Percentiles rank a stretch among this genome's conserved stretches.
Conservation (phyloP, 2,797 vertebrate genomes). For the Acanthurus lineatus region DNA sequence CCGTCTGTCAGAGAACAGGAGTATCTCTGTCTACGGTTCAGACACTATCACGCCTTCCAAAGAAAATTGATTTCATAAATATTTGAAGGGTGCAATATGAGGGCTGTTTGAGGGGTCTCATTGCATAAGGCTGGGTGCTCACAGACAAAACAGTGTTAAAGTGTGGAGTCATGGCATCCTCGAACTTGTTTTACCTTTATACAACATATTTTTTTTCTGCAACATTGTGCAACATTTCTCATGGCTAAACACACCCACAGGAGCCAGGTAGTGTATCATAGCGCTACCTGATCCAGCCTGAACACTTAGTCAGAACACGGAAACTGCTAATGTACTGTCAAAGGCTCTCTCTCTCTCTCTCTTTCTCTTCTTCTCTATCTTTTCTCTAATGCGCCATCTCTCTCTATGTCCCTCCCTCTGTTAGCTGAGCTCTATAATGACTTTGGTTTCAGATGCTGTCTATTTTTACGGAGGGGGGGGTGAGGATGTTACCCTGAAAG, state of each 20-base stretch:
- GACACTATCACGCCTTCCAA: slow-evolving; percentile 54
- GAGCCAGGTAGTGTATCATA: slow-evolving; percentile 61
- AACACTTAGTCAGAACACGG: slow-evolving; percentile 69
- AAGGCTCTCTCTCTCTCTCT: slow-evolving; percentile 38
- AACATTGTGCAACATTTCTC: slow-evolving; percentile 47
- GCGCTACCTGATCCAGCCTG: slow-evolving; percentile 69
- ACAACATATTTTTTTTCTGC: slow-evolving; percentile 38
- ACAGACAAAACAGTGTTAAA: slow-evolving; percentile 13
- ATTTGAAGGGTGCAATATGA: slow-evolving; percentile 40
- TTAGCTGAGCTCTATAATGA: slow-evolving; percentile 67
- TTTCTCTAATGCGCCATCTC: slow-evolving; percentile 28
- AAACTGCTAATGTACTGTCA: slow-evolving; percentile 72
- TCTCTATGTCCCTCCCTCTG: slow-evolving; percentile 38
- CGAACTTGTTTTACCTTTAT: slow-evolving; percentile 36
- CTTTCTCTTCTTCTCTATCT: slow-evolving; percentile 24
- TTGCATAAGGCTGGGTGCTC: slow-evolving; percentile 24
- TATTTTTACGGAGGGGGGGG: slow-evolving; percentile 43
- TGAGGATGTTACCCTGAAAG: slow-evolving; percentile 50
- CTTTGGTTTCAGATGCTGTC: slow-evolving; percentile 72
- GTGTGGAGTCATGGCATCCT: slow-evolving; percentile 6
- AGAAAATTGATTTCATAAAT: slow-evolving; percentile 67
- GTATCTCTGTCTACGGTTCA: slow-evolving; percentile 37
- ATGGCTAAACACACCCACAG: slow-evolving; percentile 61
- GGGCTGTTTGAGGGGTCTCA: slow-evolving; percentile 11
- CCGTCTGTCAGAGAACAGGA: slow-evolving; percentile 44